Evolutionary conservation across 2,113 vertebrate genomes (phyloP), one percentile per base, ranked within the genome.

Genomic region (Lipophrys pholis): DNA sequence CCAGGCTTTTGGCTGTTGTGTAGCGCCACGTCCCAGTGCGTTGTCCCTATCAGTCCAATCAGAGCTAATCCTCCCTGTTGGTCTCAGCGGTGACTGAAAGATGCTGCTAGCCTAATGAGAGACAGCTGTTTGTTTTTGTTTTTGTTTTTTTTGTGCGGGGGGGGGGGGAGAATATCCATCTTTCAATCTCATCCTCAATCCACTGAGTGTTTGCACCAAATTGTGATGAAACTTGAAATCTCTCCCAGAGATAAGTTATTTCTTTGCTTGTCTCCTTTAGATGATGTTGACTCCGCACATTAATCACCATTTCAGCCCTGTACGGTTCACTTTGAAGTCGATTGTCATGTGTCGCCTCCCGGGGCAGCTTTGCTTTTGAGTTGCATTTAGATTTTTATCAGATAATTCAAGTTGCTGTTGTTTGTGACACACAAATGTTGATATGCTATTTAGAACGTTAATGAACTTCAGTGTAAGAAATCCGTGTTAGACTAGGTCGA

Each of bases 101-200:
- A 94, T 91, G 91, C 89, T 92, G 89, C 86, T 85, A 81, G 76
- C 65, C 85, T 94, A 94, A 94, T 93, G 92, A 93, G 91, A 94
- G 90, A 91, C 93, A 93, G 91, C 91, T 93, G 91, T 90, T 84
- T 86, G 70, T 70, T 67, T 82, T 49, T 83, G 80, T 77, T 84
- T 43, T 77, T 30, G 21, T 30, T 30, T 30, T 2, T 2, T 30
- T 30, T 30, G 21, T 30, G 2, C 4, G 21, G 2, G 2, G 2
- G 21, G 21, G 21, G 21, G 21, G 21, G 21, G 21, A 66, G 56
- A 54, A 43, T 69, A 78, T 80, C 86, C 83, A 74, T 81, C 78
- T 83, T 63, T 84, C 73, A 63, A 55, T 63, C 66, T 73, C 56
- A 76, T 30, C 81, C 15, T 69, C 70, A 64, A 82, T 74, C 74